These are phyloP conservation scores for Okapia johnstoni DNA, from an alignment of 2,113 vertebrate species.

Conservation along the genomic window DNA sequence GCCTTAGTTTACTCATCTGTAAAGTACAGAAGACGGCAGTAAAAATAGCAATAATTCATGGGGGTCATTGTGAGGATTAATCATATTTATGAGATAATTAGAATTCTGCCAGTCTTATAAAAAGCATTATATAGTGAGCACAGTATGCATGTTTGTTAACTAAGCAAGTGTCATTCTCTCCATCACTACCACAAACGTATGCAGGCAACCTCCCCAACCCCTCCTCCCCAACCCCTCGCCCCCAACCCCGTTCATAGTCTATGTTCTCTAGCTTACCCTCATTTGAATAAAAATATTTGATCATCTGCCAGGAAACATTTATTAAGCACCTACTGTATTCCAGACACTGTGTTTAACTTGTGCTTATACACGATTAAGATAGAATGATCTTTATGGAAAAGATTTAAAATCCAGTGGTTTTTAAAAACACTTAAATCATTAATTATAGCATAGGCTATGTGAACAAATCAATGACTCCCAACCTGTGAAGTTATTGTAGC, in stretches of 20 bases:
- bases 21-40: neutral
- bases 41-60: neutral
- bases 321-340: neutral
- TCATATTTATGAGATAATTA: neutral
- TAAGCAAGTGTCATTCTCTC: neutral
- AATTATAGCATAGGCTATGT: neutral
- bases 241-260: neutral
- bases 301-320: neutral
- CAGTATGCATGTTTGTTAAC: neutral
- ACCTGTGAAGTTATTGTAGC: neutral
- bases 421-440: neutral
- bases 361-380: neutral
- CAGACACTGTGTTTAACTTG: neutral
- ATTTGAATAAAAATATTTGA: neutral
- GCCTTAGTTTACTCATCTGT: neutral
- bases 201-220: neutral
- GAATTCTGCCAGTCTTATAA: neutral
- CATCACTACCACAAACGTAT: neutral
- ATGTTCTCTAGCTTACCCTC: neutral
- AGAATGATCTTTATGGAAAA: neutral
- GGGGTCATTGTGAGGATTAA: neutral
- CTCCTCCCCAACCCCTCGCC: too few species aligned
- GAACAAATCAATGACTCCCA: neutral
- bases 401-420: neutral
- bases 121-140: neutral